A percentile compares a stretch with the other conserved stretches of the same genome.
These are phyloP conservation scores for Toxotes lorentzi DNA, from an alignment of 2,797 vertebrate genomes.

Conservation along the genomic window DNA sequence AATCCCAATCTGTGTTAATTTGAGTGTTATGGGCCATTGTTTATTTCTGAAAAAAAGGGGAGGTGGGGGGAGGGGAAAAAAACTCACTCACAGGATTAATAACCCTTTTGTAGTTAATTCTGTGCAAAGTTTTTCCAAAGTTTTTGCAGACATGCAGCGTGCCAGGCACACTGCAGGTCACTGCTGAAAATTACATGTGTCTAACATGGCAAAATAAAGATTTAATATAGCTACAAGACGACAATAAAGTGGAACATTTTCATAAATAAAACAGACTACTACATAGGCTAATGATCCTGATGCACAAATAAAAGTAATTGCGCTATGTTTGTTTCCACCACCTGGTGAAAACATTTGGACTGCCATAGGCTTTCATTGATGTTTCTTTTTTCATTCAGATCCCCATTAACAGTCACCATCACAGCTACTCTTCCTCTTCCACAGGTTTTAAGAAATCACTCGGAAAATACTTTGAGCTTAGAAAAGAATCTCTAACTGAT, in stretches of 20 bases:
- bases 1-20: constrained; percentile 87
- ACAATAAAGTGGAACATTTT: constrained; percentile 44
- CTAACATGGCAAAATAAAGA: constrained; percentile 66
- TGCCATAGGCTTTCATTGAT: constrained; percentile 43
- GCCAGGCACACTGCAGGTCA: constrained; percentile 59
- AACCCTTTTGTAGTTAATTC: constrained; percentile 66
- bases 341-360: constrained; percentile 62
- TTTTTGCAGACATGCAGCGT: constrained; percentile 34
- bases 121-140: constrained; percentile 55
- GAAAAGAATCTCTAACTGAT: neutral
- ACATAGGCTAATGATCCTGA: constrained; percentile 48
- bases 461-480: neutral
- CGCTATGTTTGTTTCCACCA: constrained; percentile 49
- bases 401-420: constrained; percentile 24
- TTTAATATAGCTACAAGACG: constrained; percentile 62
- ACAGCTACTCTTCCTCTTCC: neutral
- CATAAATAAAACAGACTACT: constrained; percentile 58
- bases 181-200: constrained; percentile 67
- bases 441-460: constrained; percentile 13
- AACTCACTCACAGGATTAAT: constrained; percentile 68
- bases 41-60: constrained; percentile 73
- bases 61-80: neutral
- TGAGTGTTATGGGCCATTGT: constrained; percentile 84
- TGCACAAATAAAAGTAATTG: constrained; percentile 55
- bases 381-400: constrained; percentile 37